Evolutionary conservation across 2,797 vertebrate genomes (phyloP), one percentile per base, ranked within the genome.

Genomic region (Malacoctenus gilli): DNA sequence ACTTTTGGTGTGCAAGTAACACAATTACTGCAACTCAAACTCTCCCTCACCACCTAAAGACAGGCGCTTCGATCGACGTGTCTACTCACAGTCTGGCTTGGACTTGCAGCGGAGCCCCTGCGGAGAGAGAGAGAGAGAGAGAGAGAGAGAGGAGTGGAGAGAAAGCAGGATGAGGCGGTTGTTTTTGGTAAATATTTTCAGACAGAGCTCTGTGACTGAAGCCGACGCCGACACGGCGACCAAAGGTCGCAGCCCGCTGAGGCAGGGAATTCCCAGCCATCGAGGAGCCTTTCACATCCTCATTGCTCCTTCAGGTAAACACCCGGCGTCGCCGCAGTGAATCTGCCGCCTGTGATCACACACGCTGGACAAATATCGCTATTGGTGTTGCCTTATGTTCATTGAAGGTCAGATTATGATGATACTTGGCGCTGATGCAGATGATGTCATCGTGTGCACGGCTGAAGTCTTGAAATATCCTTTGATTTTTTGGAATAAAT

Each of bases 51-150:
- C n/a, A n/a, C n/a, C n/a, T n/a, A n/a, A n/a, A n/a, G n/a, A n/a
- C 19, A 32, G 30, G 46, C 20, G 5, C 1, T 42, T 35, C 8
- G 39, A 25, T 39, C 21, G 23, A 14, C 40, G 21, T 42, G n/a
- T 11, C 13, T 81, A 89, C 90, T 92, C 36, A 92, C 91, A 47
- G 0, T 63, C 11, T 43, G 61, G 48, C 37, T 71, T 87, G 35
- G 16, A 56, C 38, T 43, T 90, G 82, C 91, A 92, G n/a, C 51
- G 65, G 2, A 92, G 85, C 23, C 86, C 90, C 91, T 92, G 74
- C 16, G 30, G 63, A 12, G 16, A 72, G 13, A 74, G 13, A 41
- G 16, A 44, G 42, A 9, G 12, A 19, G 36, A 5, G 42, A 4
- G 5, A 2, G 57, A 4, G 21, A 1, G 15, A 31, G 4, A 50